These are phyloP conservation scores for Frieseomelitta varia DNA, from an alignment of 1,140 invertebrate species.

Conservation along the genomic window DNA sequence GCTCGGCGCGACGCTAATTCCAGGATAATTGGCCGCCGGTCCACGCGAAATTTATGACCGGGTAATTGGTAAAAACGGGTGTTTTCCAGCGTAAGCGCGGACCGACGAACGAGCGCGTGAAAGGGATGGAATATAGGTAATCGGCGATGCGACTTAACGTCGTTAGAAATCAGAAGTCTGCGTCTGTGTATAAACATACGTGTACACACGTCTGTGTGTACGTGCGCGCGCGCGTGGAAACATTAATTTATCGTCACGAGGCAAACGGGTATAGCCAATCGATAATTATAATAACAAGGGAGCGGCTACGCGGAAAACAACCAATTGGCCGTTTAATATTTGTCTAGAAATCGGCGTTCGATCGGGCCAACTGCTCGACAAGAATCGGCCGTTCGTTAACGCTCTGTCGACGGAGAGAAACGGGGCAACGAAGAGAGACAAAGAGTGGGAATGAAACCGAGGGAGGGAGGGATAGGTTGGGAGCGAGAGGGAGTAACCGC, in stretches of 20 bases:
- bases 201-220: neutral
- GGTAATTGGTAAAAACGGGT: constrained; percentile 70
- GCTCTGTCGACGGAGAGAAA: neutral
- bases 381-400: constrained; percentile 19
- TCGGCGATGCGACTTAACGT: constrained; percentile 64
- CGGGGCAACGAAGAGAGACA: no score
- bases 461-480: no score
- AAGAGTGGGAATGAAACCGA: no score
- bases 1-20: constrained; percentile 47
- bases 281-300: constrained; percentile 46
- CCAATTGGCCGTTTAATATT: constrained; percentile 49
- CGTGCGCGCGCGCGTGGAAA: neutral
- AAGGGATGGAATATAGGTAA: neutral
- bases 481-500: neutral
- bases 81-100: constrained; percentile 56
- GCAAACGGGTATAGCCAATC: constrained; percentile 6
- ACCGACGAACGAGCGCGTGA: no score
- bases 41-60: constrained; percentile 69
- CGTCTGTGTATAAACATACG: no score
- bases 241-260: constrained; percentile 56
- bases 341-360: constrained; percentile 20
- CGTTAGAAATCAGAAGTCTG: constrained; percentile 59
- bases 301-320: constrained; percentile 1
- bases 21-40: constrained; percentile 68
- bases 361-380: neutral